phyloP scores from a whole-genome alignment of 2,888 invertebrate species.

The Drosophila pseudotalamancana region DNA sequence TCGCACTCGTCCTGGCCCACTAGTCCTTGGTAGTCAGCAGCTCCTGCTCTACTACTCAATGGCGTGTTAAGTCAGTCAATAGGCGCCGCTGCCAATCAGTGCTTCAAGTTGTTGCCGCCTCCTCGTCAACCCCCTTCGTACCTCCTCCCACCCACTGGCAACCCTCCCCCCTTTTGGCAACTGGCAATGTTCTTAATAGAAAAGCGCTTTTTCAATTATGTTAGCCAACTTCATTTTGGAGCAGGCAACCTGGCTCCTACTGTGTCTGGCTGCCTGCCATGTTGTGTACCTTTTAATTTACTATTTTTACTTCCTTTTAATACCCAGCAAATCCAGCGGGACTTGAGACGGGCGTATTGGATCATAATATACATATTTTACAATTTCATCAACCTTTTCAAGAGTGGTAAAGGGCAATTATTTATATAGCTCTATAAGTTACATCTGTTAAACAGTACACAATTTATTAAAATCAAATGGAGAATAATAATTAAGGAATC shows the following conservation, averaged over 20 bases:
- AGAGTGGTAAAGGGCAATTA: no score
- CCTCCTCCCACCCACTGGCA: no score
- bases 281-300: constrained; percentile 80
- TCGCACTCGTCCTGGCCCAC: constrained; percentile 13
- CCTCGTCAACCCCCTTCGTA: constrained; percentile 6
- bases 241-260: constrained; percentile 41
- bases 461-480: no score
- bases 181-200: constrained; percentile 75
- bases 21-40: constrained; percentile 21
- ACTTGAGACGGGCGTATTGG: neutral
- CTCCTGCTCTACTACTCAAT: constrained; percentile 64
- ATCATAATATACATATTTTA: no score
- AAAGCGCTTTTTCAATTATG: constrained; percentile 79
- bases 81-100: constrained; percentile 79
- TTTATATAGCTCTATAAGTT: no score
- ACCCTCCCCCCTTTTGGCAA: constrained; percentile 17
- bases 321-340: constrained; percentile 3
- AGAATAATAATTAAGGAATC: no score
- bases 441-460: no score
- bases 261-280: constrained; percentile 53
- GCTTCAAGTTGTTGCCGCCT: constrained; percentile 60
- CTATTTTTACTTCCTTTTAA: constrained; percentile 65
- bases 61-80: constrained; percentile 80
- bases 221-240: constrained; percentile 75
- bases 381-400: no score